phyloP scores from a whole-genome alignment of 2,113 vertebrate species.

The human (Homo sapiens) region DNA sequence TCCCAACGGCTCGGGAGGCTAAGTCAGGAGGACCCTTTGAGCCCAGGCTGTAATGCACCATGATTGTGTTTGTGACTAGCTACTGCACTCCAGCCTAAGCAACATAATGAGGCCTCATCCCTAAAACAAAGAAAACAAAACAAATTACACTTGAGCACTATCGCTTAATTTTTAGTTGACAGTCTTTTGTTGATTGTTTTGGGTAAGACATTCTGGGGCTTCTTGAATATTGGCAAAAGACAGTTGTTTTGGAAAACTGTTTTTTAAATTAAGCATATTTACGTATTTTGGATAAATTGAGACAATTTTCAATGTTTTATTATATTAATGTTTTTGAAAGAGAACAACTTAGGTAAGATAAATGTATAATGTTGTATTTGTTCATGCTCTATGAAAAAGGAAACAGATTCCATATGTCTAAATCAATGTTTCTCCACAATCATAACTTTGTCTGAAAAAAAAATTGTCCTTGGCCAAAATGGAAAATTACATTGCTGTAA shows the following conservation, averaged over 20 bases:
- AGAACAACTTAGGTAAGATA: no score
- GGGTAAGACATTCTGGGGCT: constrained; percentile 54
- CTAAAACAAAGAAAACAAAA: neutral
- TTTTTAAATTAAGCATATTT: constrained; percentile 48
- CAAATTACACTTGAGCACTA: constrained; percentile 40
- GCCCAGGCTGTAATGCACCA: neutral
- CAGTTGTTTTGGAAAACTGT: constrained; percentile 46
- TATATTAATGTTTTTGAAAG: no score
- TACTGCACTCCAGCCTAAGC: neutral
- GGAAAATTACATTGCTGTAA: constrained; percentile 61
- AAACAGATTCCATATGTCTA: neutral
- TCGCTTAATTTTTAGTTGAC: constrained; percentile 69
- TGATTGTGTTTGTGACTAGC: neutral
- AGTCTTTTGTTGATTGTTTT: constrained; percentile 13
- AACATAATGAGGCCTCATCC: neutral
- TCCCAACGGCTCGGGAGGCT: neutral
- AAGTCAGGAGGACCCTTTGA: neutral
- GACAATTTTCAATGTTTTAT: neutral
- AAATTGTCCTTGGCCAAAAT: constrained; percentile 52
- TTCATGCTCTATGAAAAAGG: no score
- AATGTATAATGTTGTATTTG: no score
- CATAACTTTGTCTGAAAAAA: constrained; percentile 63
- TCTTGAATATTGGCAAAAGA: constrained; percentile 38
- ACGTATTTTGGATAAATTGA: neutral
- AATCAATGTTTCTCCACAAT: constrained; percentile 53